Percentiles rank a stretch among this genome's conserved stretches.
Evolutionary conservation across 2,113 vertebrate species (phyloP).

Genomic region (rat (Rattus norvegicus)): GRCr8 NC_086036.1:1079501-1080000

Average conservation of each 20-base stretch:
- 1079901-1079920: neutral
- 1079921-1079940: neutral
- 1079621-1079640: neutral
- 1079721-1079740: conserved; percentile 29
- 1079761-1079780: conserved; percentile 22
- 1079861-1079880: neutral
- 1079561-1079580: neutral
- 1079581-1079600: neutral
- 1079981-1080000: neutral
- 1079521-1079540: neutral
- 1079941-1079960: neutral
- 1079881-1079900: neutral
- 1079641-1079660: neutral
- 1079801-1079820: neutral
- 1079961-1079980: neutral
- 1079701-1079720: conserved; percentile 22
- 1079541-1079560: conserved; percentile 8
- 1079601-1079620: conserved; percentile 9
- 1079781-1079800: neutral
- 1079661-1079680: conserved; percentile 26
- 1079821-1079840: neutral
- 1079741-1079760: neutral
- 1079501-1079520: neutral
- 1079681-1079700: neutral
- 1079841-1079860: neutral